A percentile compares a stretch with the other conserved stretches of the same genome.
Conservation (phyloP, 2,888 invertebrate genomes). For the Volucella bombylans region DNA sequence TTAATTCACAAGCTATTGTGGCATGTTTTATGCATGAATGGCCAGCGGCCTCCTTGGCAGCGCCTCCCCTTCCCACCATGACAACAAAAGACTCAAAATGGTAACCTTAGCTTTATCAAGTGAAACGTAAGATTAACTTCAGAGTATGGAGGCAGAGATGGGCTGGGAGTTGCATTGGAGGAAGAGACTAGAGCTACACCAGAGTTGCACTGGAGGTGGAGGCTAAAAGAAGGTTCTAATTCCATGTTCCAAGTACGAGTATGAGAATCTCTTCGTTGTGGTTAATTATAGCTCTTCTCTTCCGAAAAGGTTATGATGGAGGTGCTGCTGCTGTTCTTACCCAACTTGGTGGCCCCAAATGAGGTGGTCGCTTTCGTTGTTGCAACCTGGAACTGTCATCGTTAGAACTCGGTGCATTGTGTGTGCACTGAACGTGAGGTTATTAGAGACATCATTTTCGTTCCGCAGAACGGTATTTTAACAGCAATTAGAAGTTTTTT, state of each 20-base stretch:
- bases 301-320: conserved; percentile 43
- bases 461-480: conserved; percentile 73
- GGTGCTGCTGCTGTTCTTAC: conserved; percentile 13
- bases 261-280: conserved; percentile 54
- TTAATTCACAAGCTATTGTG: conserved; percentile 41
- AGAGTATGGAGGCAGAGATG: neutral
- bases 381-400: neutral
- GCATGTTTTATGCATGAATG: conserved; percentile 58
- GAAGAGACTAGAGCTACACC: neutral
- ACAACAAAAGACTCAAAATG: conserved; percentile 34
- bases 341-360: conserved; percentile 21
- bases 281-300: conserved; percentile 60
- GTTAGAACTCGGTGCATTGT: conserved; percentile 30
- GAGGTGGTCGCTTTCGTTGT: conserved; percentile 7
- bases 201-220: too few relatives aligned
- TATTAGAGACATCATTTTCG: conserved; percentile 66
- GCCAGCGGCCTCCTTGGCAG: conserved; percentile 13
- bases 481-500: conserved; percentile 69
- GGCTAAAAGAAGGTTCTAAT: conserved; percentile 3
- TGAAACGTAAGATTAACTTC: conserved; percentile 58
- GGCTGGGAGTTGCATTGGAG: neutral
- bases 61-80: neutral
- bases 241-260: conserved; percentile 33
- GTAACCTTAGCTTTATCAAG: conserved; percentile 40
- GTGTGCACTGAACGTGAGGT: conserved; percentile 54